phyloP scores from a whole-genome alignment of 1,140 invertebrate genomes.

The Contarinia nasturtii region DNA sequence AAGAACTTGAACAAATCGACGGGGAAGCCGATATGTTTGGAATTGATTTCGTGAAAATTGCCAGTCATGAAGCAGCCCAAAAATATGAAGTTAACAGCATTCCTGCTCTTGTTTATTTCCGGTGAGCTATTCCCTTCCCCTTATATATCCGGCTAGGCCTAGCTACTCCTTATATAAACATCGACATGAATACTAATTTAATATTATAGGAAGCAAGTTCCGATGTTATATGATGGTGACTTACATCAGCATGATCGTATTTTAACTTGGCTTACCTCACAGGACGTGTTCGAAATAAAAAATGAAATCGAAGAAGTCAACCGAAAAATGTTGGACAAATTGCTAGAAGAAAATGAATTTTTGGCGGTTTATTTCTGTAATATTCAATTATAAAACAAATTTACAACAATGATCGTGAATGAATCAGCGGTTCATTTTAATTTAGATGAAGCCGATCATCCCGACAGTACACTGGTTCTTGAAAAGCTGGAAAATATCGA shows the following conservation, averaged over 20 bases:
- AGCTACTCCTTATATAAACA: neutral
- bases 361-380: conserved; percentile 90
- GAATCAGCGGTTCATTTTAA: conserved; percentile 3
- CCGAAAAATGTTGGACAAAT: conserved; percentile 83
- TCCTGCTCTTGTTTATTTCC: conserved; percentile 76
- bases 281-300: conserved; percentile 79
- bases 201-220: conserved; percentile 44
- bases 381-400: conserved; percentile 17
- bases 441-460: conserved; percentile 57
- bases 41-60: conserved; percentile 88
- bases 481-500: conserved; percentile 82
- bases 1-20: conserved; percentile 80
- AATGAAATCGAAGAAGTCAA: conserved; percentile 95
- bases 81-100: conserved; percentile 65
- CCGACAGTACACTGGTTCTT: conserved; percentile 58
- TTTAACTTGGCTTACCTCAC: conserved; percentile 75
- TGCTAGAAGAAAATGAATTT: conserved; percentile 86
- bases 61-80: conserved; percentile 60
- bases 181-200: neutral
- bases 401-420: neutral
- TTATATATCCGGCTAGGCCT: neutral
- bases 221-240: conserved; percentile 82
- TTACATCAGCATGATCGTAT: conserved; percentile 70
- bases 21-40: conserved; percentile 83
- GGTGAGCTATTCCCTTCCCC: conserved; percentile 14